phyloP scores from a whole-genome alignment of 2,113 vertebrate genomes.

The Hemicordylus capensis region DNA sequence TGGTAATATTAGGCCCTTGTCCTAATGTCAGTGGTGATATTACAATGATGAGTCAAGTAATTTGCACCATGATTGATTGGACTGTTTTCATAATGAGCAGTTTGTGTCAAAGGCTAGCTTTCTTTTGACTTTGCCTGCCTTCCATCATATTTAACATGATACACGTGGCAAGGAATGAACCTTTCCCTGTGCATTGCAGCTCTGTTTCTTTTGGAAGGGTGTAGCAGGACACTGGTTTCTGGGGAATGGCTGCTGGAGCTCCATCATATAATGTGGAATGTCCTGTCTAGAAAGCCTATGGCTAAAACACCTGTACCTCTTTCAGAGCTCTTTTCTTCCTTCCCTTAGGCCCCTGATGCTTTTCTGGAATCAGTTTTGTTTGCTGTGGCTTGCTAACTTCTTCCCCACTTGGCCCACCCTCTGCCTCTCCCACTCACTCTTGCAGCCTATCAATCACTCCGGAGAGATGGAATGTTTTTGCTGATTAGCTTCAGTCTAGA shows the following conservation, averaged over 20 bases:
- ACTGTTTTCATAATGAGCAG: background rate
- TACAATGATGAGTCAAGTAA: background rate
- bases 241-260: background rate
- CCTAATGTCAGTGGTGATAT: background rate
- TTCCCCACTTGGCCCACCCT: no score
- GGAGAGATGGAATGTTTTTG: conserved; percentile 43
- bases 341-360: background rate
- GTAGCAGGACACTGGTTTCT: background rate
- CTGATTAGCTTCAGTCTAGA: conserved; percentile 16
- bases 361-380: background rate
- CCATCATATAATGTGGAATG: background rate
- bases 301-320: conserved; percentile 22
- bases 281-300: background rate
- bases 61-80: background rate
- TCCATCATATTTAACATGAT: background rate
- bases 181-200: background rate
- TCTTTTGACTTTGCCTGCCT: background rate
- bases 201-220: conserved; percentile 7
- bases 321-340: background rate
- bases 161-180: background rate
- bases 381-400: background rate
- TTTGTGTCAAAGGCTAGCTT: background rate
- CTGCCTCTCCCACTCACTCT: background rate
- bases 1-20: no score
- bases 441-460: conserved; percentile 34